phyloP scores from a whole-genome alignment of 2,888 invertebrate genomes.

The Nephrotoma appendiculata region DNA sequence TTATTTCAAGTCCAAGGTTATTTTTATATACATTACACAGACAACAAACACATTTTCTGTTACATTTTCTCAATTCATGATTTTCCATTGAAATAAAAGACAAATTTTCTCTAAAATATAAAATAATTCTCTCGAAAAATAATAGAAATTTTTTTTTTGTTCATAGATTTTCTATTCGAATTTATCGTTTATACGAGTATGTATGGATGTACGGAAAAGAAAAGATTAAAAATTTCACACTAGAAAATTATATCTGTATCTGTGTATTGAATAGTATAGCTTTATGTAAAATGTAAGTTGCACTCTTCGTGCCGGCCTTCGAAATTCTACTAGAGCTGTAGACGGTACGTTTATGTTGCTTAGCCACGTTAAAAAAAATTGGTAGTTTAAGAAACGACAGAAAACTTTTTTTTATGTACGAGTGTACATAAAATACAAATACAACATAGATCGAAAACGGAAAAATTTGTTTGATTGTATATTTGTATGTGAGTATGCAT shows the following conservation, averaged over 20 bases:
- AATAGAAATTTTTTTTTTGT: not conserved
- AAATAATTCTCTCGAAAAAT: not conserved
- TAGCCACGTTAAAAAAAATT: not conserved
- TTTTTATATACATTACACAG: not conserved
- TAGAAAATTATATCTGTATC: not conserved
- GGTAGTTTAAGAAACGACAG: not conserved
- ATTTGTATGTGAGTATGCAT: not conserved
- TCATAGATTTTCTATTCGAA: not conserved
- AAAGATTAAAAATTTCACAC: not conserved
- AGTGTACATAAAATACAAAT: not conserved
- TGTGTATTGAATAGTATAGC: not conserved
- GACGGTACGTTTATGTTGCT: not conserved
- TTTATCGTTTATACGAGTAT: not conserved
- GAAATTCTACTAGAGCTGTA: not conserved
- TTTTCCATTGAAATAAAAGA: not conserved
- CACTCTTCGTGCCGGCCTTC: not conserved
- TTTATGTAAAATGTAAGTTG: not conserved
- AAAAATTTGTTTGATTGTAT: not conserved
- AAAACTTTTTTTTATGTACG: not conserved
- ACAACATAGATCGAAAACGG: not conserved
- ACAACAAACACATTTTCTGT: not conserved
- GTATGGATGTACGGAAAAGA: not conserved
- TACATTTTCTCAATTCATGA: not conserved
- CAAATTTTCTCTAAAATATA: not conserved
- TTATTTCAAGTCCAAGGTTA: not conserved